phyloP scores from a whole-genome alignment of 37 sponge, comb jelly and placozoan genomes.

The Beroe forskalii region DNA sequence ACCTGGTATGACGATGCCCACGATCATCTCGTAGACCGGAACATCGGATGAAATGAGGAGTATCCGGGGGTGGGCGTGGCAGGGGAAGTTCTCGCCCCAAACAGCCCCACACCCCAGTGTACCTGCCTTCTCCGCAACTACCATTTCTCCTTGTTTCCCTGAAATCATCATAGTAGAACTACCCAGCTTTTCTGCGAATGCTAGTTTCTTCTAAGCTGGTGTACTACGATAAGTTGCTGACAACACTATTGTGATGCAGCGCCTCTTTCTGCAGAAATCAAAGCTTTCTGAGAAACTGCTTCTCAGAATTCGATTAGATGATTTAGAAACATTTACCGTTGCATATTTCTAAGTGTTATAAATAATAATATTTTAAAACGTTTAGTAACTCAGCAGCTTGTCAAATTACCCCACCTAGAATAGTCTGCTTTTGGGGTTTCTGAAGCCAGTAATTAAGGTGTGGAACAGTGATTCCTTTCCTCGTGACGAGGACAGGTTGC shows the following conservation, averaged over 20 bases:
- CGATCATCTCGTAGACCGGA: conserved; percentile 36
- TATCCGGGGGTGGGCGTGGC: conserved; percentile 23
- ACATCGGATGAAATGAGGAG: conserved; percentile 56
- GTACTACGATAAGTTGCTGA: too few species aligned
- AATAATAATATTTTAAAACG: too few species aligned
- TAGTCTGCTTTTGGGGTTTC: conserved; percentile 22
- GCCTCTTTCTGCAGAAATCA: too few species aligned
- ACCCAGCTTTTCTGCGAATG: too few species aligned
- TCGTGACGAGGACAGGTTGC: background rate
- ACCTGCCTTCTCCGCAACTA: background rate
- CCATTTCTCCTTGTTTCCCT: background rate
- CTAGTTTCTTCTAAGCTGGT: too few species aligned
- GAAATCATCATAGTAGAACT: too few species aligned
- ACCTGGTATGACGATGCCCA: conserved; percentile 45
- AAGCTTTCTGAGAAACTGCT: too few species aligned
- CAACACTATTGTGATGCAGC: too few species aligned
- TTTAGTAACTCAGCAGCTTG: too few species aligned
- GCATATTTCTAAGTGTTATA: too few species aligned
- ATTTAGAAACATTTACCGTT: too few species aligned
- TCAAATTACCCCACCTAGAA: background rate
- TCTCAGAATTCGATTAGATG: too few species aligned
- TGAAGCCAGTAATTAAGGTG: conserved; percentile 33
- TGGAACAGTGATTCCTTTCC: conserved; percentile 8
- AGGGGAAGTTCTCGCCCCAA: conserved; percentile 43
- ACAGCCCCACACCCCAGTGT: conserved; percentile 37